Conservation (phyloP, 1,140 invertebrate genomes). For the Zaprionus inermis region DNA sequence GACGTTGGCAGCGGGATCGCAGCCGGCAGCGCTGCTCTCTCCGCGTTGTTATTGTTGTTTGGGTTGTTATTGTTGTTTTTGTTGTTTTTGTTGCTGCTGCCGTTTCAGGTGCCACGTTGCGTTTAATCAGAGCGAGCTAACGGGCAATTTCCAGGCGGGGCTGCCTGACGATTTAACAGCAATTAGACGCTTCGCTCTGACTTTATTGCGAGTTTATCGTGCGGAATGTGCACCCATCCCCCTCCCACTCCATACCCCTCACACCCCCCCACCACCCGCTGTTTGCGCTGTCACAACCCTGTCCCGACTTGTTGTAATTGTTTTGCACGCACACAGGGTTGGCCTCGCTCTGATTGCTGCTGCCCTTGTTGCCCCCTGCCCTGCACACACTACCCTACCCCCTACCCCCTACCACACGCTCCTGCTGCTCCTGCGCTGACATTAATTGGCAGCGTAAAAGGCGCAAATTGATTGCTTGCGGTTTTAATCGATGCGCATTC, state of each 20-base stretch:
- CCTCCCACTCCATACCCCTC: too few relatives aligned
- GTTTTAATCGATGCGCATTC: constrained; percentile 82
- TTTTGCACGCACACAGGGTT: constrained; percentile 48
- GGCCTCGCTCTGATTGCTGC: constrained; percentile 18
- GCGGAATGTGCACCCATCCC: constrained; percentile 54
- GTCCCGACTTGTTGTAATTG: constrained; percentile 52
- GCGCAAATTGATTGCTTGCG: constrained; percentile 82
- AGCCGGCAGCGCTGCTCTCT: not conserved
- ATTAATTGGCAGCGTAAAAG: constrained; percentile 81
- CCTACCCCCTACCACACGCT: not conserved
- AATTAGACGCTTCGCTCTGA: constrained; percentile 74
- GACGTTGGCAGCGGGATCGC: not conserved
- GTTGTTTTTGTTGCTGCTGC: not conserved
- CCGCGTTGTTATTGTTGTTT: not conserved
- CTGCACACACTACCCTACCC: not conserved
- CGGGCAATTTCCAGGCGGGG: constrained; percentile 33
- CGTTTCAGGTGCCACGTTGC: constrained; percentile 32
- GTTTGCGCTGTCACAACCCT: not conserved
- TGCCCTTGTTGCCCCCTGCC: not conserved
- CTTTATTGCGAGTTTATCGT: constrained; percentile 81
- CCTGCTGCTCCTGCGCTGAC: constrained; percentile 56
- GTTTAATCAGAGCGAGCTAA: constrained; percentile 61
- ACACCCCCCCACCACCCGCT: not conserved
- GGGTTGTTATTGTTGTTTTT: not conserved
- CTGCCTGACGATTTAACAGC: constrained; percentile 71